Evolutionary conservation across 1,140 invertebrate species (phyloP).

Genomic region (Drosophila ercepeae): DNA sequence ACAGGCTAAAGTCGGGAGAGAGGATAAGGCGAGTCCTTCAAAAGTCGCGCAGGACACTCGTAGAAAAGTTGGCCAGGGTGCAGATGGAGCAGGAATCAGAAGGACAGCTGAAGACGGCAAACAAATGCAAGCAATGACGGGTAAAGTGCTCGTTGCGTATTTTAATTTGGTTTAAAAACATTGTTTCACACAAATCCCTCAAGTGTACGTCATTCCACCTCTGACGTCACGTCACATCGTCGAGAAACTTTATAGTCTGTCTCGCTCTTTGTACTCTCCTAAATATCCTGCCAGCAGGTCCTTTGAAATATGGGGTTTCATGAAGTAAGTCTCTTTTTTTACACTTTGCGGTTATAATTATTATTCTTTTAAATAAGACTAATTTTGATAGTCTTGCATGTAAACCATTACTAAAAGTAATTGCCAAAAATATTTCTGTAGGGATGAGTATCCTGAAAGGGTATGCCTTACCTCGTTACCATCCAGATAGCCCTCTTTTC

Average conservation of each 20-base stretch:
- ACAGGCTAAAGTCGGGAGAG: constrained; percentile 21
- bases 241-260: constrained; percentile 37
- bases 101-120: constrained; percentile 70
- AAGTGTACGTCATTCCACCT: constrained; percentile 72
- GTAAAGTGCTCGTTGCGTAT: constrained; percentile 81
- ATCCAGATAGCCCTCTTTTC: background rate
- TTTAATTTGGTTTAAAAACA: constrained; percentile 81
- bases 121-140: constrained; percentile 81
- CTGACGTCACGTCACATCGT: constrained; percentile 70
- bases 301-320: background rate
- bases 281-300: background rate
- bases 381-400: too few species aligned
- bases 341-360: background rate
- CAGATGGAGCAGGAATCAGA: constrained; percentile 9
- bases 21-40: constrained; percentile 45
- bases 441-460: background rate
- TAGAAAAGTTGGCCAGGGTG: constrained; percentile 46
- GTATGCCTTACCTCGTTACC: background rate
- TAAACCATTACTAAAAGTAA: background rate
- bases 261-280: background rate
- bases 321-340: background rate
- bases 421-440: background rate
- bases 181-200: constrained; percentile 78
- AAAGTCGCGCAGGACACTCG: constrained; percentile 69
- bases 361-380: too few species aligned